Evolutionary conservation across 2,888 invertebrate genomes (phyloP).

Genomic region (Steromphala cineraria): DNA sequence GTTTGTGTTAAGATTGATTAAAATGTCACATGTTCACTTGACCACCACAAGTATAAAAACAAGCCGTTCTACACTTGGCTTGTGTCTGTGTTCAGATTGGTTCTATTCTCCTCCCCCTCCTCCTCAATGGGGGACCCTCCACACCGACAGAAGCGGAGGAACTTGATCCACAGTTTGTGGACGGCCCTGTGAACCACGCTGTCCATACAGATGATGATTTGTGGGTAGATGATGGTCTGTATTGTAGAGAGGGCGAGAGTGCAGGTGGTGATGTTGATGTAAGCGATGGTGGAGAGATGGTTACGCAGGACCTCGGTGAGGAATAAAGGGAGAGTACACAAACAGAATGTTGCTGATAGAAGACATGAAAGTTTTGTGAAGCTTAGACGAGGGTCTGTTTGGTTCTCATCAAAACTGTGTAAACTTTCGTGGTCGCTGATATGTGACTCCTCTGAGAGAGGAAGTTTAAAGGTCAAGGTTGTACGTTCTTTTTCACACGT

Average conservation of each 20-base stretch:
- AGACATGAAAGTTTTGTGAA: slow-evolving; percentile 55
- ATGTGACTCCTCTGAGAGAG: slow-evolving; percentile 35
- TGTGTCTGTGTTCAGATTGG: slow-evolving; percentile 27
- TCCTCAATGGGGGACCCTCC: background rate
- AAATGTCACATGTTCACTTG: too few relatives aligned
- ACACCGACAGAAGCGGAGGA: background rate
- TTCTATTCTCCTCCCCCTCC: background rate
- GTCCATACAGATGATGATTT: slow-evolving; percentile 64
- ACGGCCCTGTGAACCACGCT: slow-evolving; percentile 54
- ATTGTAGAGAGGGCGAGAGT: slow-evolving; percentile 60
- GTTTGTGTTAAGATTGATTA: too few relatives aligned
- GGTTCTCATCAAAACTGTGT: slow-evolving; percentile 21
- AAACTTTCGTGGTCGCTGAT: background rate
- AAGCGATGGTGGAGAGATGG: slow-evolving; percentile 46
- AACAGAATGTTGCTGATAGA: slow-evolving; percentile 54
- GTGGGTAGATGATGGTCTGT: slow-evolving; percentile 66
- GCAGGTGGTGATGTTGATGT: slow-evolving; percentile 61
- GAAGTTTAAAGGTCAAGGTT: slow-evolving; percentile 20
- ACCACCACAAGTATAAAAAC: background rate
- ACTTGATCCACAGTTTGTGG: slow-evolving; percentile 29
- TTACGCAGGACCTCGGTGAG: slow-evolving; percentile 56
- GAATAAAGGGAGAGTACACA: slow-evolving; percentile 61
- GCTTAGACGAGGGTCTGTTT: slow-evolving; percentile 26
- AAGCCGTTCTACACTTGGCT: slow-evolving; percentile 29
- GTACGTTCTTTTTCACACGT: background rate